phyloP scores from a whole-genome alignment of 2,797 vertebrate genomes.

The Microcaecilia unicolor region DNA sequence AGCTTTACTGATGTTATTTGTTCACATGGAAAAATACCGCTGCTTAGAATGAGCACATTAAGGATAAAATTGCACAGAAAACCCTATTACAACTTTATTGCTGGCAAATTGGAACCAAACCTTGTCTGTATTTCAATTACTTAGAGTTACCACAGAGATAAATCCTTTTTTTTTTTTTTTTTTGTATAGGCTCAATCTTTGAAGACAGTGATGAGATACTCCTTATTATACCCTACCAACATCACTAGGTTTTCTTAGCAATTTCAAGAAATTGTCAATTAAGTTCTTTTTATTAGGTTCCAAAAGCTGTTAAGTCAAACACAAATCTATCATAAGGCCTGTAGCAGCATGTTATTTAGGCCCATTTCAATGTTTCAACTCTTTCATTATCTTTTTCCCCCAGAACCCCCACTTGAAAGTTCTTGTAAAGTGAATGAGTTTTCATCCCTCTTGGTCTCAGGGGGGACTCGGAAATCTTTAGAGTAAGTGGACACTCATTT shows the following conservation, averaged over 20 bases:
- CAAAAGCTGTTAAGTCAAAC: slow-evolving; percentile 72
- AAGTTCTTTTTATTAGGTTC: slow-evolving; percentile 82
- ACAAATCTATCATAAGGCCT: slow-evolving; percentile 71
- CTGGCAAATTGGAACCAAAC: slow-evolving; percentile 93
- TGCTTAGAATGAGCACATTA: slow-evolving; percentile 92
- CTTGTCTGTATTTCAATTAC: slow-evolving; percentile 95
- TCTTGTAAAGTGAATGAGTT: slow-evolving; percentile 42
- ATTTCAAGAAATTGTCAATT: slow-evolving; percentile 92
- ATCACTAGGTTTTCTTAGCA: slow-evolving; percentile 79
- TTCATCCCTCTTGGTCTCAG: slow-evolving; percentile 27
- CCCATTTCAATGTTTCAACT: slow-evolving; percentile 56
- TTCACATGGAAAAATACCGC: slow-evolving; percentile 86
- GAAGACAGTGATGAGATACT: slow-evolving; percentile 82
- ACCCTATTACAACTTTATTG: slow-evolving; percentile 95
- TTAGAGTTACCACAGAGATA: slow-evolving; percentile 89
- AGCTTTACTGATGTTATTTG: slow-evolving; percentile 91
- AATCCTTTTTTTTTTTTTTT: slow-evolving; percentile 69
- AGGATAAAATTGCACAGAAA: slow-evolving; percentile 91
- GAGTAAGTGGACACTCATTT: slow-evolving; percentile 24
- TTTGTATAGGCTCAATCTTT: slow-evolving; percentile 78
- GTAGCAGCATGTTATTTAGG: slow-evolving; percentile 65
- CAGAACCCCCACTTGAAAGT: slow-evolving; percentile 48
- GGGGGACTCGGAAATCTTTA: slow-evolving; percentile 30
- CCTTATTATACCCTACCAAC: slow-evolving; percentile 81
- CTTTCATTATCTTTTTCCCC: slow-evolving; percentile 58